Evolutionary conservation across 2,797 vertebrate species (phyloP).

Genomic region (Muraenolepis orangiensis): DNA sequence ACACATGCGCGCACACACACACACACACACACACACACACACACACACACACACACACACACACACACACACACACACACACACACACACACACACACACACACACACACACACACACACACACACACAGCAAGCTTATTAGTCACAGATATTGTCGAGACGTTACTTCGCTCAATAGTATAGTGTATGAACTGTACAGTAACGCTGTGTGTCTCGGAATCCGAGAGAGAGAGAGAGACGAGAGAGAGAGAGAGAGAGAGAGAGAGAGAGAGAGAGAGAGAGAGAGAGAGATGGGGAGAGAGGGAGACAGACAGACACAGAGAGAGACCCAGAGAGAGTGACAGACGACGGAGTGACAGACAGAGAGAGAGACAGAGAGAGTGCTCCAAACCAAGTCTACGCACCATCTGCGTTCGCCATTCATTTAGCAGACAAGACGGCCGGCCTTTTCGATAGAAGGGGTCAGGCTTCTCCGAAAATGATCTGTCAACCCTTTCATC

Average conservation of each 20-base stretch:
- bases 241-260: slow-evolving; percentile 46
- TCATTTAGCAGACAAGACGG: slow-evolving; percentile 65
- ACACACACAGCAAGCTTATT: too few species aligned
- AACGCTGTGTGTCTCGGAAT: slow-evolving; percentile 67
- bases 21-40: background rate
- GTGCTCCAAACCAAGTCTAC: slow-evolving; percentile 54
- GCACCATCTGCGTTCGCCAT: slow-evolving; percentile 68
- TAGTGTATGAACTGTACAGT: slow-evolving; percentile 68
- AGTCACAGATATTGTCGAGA: slow-evolving; percentile 70
- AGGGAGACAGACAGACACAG: slow-evolving; percentile 43
- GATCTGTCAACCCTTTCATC: slow-evolving; percentile 78
- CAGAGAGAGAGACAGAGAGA: slow-evolving; percentile 31
- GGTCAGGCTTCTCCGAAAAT: slow-evolving; percentile 75
- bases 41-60: background rate
- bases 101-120: background rate
- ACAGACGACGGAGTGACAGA: slow-evolving; percentile 58
- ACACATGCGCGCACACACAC: too few species aligned
- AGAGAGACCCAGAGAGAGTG: slow-evolving; percentile 51
- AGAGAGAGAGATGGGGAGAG: background rate
- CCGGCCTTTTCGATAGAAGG: slow-evolving; percentile 54
- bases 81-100: background rate
- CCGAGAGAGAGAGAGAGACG: slow-evolving; percentile 21
- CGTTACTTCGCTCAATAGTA: slow-evolving; percentile 61
- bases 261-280: slow-evolving; percentile 24
- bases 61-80: background rate